Evolutionary conservation across 1,140 invertebrate genomes (phyloP).

Genomic region (Elymnias hypermnestra): DNA sequence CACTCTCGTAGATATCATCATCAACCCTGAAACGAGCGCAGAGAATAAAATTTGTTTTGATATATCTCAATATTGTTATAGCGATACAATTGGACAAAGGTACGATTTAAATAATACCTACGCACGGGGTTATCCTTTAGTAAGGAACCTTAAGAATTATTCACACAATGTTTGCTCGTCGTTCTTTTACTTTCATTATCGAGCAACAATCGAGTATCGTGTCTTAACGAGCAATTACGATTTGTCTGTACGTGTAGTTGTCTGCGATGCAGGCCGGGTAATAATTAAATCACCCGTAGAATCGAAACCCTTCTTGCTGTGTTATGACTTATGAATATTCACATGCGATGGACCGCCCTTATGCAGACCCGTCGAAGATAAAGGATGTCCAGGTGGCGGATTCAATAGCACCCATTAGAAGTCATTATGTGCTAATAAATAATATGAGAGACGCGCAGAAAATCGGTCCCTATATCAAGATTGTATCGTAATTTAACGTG

Average conservation of each 20-base stretch:
- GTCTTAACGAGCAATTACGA: conserved; percentile 68
- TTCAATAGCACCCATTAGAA: conserved; percentile 66
- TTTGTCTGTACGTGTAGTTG: conserved; percentile 47
- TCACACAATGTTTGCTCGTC: conserved; percentile 28
- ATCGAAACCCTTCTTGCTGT: conserved; percentile 31
- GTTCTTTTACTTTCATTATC: conserved; percentile 56
- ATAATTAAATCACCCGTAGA: conserved; percentile 58
- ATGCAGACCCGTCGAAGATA: conserved; percentile 31
- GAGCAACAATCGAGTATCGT: conserved; percentile 65
- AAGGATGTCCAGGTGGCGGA: conserved; percentile 60
- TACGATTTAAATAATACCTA: conserved; percentile 37
- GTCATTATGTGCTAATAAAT: conserved; percentile 69
- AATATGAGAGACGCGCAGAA: conserved; percentile 51
- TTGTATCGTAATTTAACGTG: conserved; percentile 52
- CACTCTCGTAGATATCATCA: conserved; percentile 59
- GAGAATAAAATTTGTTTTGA: conserved; percentile 20
- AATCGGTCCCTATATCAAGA: conserved; percentile 45
- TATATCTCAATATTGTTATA: conserved; percentile 18
- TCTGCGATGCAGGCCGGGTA: conserved; percentile 37
- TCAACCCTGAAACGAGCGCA: conserved; percentile 24
- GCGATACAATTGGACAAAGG: conserved; percentile 7
- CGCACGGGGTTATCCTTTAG: conserved; percentile 34
- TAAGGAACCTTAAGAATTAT: conserved; percentile 36
- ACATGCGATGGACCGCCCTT: conserved; percentile 35
- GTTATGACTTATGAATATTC: conserved; percentile 67